Base-by-base conservation (phyloP, 2,888 invertebrate genomes). In the Watsonalla binaria region DNA sequence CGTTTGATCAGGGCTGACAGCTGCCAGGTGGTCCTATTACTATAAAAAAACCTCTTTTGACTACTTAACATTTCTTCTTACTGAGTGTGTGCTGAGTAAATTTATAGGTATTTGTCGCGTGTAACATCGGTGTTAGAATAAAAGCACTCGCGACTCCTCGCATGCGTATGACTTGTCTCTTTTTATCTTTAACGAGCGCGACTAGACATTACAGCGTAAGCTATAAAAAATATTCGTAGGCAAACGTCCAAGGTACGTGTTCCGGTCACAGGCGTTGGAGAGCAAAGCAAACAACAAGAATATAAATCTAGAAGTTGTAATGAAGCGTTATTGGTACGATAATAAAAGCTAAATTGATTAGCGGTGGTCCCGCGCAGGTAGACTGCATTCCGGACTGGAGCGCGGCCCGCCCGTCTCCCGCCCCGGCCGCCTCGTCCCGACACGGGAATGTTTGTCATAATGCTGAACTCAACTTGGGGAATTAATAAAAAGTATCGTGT, bases 261-360 rank as follows among this genome's bases (percentile, higher is more conserved):
- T 73, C 66, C 71, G 72, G 68, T 68, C 66, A 73, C 72, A 74
- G 58, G 49, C n/a, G 48, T 63, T 65, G 51, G 61, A 76, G 72
- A 73, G 76, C 68, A 82, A 76, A 77, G 76, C 77, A 83, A 84
- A 84, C 76, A 82, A 74, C 72, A 65, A 57, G 64, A 66, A 60
- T 69, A 81, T 80, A 83, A 81, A 84, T 82, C 76, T 82, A 80
- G 68, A 67, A 78, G 76, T 77, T 71, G 80, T 87, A 87, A 90
- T 88, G 84, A 87, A 87, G 83, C 84, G 83, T 86, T 86, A 85
- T 87, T 82, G 83, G 82, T 78, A 81, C 82, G 83, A 84, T 89
- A 89, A 89, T 89, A 88, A 87, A 77, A 85, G 86, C 80, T 89
- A 90, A 90, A 87, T 90, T 90, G 90, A 90, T 90, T 90, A 89